Percentiles rank a stretch among this genome's conserved stretches.
Conservation (phyloP, 2,113 vertebrate genomes). For the Podarcis raffonei region DNA sequence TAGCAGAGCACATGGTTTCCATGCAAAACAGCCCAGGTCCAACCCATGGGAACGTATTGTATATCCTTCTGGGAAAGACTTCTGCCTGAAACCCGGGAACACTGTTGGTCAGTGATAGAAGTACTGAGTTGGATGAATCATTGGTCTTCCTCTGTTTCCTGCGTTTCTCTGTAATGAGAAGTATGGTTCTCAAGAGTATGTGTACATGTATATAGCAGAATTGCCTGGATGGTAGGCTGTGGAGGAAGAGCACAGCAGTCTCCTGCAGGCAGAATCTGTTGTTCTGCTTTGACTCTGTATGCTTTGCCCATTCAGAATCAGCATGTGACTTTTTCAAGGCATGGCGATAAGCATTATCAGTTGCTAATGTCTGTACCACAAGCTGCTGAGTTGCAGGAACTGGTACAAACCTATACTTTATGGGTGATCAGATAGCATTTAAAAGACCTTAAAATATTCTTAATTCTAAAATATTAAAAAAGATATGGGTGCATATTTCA, state of each 20-base stretch:
- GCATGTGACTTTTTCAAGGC: not conserved
- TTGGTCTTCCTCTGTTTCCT: no score
- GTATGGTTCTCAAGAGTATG: no score
- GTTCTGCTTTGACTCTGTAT: not conserved
- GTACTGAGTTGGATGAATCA: no score
- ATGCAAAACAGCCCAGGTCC: no score
- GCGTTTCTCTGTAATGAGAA: no score
- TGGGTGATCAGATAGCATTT: not conserved
- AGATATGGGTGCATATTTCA: not conserved
- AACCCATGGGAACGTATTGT: no score
- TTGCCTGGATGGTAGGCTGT: not conserved
- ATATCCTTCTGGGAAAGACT: no score
- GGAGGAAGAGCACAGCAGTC: not conserved
- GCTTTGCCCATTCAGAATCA: not conserved
- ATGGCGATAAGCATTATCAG: not conserved
- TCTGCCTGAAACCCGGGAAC: no score
- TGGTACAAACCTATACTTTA: not conserved
- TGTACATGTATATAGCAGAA: not conserved
- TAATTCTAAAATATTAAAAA: not conserved
- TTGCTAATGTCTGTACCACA: not conserved
- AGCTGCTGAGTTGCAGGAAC: not conserved
- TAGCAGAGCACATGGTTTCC: no score
- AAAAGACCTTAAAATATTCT: not conserved
- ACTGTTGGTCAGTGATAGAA: no score
- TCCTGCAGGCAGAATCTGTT: not conserved